These are phyloP conservation scores for Daboia siamensis DNA, from an alignment of 2,113 vertebrate species.

Conservation along the genomic window DNA sequence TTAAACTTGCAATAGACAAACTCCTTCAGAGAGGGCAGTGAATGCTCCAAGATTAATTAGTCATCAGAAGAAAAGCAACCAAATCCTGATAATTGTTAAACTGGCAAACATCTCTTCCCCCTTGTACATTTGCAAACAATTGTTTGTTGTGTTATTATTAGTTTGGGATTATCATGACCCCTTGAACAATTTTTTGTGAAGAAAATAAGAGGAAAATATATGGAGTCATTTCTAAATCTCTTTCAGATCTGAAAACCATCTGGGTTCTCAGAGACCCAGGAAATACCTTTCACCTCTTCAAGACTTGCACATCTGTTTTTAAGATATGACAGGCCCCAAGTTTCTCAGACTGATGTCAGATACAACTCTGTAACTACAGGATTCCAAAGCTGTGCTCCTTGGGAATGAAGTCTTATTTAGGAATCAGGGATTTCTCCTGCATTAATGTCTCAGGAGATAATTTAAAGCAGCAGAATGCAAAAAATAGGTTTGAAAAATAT, in stretches of 20 bases:
- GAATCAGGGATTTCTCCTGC: background rate
- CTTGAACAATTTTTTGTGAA: background rate
- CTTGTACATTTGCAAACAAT: conserved; percentile 10
- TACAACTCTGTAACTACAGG: background rate
- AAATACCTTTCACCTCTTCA: background rate
- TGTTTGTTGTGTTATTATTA: conserved; percentile 30
- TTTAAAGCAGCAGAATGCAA: background rate
- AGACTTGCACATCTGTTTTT: background rate
- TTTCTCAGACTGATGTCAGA: background rate
- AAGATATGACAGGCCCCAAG: background rate
- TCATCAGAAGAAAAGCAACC: conserved; percentile 36
- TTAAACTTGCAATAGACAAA: conserved; percentile 57
- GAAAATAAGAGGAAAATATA: background rate
- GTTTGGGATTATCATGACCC: background rate
- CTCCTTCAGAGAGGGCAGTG: conserved; percentile 45
- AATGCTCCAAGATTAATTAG: conserved; percentile 54
- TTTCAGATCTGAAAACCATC: background rate
- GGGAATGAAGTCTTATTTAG: background rate
- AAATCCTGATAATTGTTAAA: conserved; percentile 53
- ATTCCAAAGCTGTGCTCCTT: background rate
- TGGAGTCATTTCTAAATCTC: background rate
- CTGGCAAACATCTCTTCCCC: conserved; percentile 34
- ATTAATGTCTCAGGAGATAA: background rate
- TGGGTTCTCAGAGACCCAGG: background rate
- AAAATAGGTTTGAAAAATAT: background rate